Conservation (phyloP, 2,888 invertebrate species). For the Arenicola marina region DNA sequence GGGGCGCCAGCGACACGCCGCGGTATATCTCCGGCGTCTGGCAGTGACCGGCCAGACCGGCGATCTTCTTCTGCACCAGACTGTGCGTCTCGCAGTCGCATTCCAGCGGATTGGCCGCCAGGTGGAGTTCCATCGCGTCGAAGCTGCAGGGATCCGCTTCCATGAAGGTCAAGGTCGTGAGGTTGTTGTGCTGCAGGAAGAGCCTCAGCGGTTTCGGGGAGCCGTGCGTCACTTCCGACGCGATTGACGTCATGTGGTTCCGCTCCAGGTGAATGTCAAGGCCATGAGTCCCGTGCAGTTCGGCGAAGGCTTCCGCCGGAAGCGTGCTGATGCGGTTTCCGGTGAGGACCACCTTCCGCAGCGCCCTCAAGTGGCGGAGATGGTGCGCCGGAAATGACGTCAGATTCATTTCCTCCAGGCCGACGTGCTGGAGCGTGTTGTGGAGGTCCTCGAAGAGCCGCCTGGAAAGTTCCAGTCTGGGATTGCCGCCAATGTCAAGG, state of each 20-base stretch:
- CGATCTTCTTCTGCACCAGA: not conserved
- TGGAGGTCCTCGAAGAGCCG: not conserved
- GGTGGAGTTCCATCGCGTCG: not conserved
- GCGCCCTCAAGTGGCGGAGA: not conserved
- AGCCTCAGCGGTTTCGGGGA: not conserved
- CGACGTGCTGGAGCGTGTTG: not conserved
- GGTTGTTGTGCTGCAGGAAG: not conserved
- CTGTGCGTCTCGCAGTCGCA: not conserved
- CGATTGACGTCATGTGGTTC: not conserved
- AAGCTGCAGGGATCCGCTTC: not conserved
- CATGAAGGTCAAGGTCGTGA: not conserved
- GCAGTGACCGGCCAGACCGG: not conserved
- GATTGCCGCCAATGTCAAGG: conserved; percentile 1
- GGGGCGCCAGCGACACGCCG: not conserved
- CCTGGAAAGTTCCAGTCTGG: not conserved
- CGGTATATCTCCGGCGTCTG: not conserved
- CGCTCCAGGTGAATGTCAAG: not conserved
- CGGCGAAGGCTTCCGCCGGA: not conserved
- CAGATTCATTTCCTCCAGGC: not conserved
- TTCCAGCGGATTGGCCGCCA: not conserved
- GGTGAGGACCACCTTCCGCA: not conserved
- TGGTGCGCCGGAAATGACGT: not conserved
- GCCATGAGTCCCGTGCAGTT: not conserved
- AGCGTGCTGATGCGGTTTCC: not conserved
- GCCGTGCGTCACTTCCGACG: not conserved